Conservation (phyloP, 1,140 invertebrate genomes). For the Polypedilum vanderplanki region DNA sequence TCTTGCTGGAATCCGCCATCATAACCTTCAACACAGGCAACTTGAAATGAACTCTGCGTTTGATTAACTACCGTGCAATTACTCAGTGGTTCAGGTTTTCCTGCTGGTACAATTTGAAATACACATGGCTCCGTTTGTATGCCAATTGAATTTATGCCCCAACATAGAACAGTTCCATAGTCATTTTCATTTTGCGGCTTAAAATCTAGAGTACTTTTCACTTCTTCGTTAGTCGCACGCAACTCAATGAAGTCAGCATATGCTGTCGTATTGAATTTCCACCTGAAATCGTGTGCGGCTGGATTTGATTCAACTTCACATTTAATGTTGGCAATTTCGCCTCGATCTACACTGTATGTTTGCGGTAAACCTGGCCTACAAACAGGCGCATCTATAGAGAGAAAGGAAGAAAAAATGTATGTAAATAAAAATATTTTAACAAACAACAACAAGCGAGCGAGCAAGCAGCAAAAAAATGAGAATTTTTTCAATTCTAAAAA, state of each 20-base stretch:
- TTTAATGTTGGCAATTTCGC: constrained; percentile 54
- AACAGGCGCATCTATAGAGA: constrained; percentile 54
- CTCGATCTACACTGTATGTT: constrained; percentile 58
- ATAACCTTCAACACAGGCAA: constrained; percentile 65
- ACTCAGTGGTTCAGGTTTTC: constrained; percentile 62
- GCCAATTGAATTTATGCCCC: constrained; percentile 61
- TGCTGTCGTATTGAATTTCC: constrained; percentile 61
- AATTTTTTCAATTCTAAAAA: not conserved
- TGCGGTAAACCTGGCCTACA: constrained; percentile 56
- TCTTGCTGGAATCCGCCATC: constrained; percentile 63
- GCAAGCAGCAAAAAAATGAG: not conserved
- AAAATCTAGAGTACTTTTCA: constrained; percentile 50
- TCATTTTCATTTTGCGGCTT: constrained; percentile 47
- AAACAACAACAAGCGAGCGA: not conserved
- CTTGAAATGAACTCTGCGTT: constrained; percentile 57
- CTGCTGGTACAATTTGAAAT: constrained; percentile 63
- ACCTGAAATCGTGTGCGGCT: constrained; percentile 53
- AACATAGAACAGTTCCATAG: constrained; percentile 63
- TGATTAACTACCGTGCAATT: constrained; percentile 67
- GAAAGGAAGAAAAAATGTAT: constrained; percentile 31
- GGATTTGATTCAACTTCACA: constrained; percentile 69
- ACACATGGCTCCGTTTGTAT: constrained; percentile 59
- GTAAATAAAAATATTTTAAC: constrained; percentile 8
- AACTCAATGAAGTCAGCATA: constrained; percentile 55
- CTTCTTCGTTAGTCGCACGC: constrained; percentile 47